These are phyloP conservation scores for Kobus ellipsiprymnus DNA, from an alignment of 2,113 vertebrate genomes.

Conservation along the genomic window DNA sequence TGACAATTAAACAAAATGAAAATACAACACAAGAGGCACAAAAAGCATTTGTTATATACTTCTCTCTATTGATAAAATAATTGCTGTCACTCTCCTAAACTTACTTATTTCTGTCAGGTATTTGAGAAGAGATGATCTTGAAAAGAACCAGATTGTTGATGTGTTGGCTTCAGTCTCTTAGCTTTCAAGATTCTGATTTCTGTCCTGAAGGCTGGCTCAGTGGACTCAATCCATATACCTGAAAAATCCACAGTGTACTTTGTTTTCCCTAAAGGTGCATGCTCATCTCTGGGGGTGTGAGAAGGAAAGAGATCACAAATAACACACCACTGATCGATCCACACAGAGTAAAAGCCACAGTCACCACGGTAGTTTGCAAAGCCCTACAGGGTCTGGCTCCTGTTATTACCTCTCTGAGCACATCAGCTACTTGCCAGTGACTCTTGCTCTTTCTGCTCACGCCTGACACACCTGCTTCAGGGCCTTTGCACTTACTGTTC, in stretches of 20 bases:
- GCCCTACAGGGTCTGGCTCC: neutral
- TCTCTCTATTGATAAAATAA: neutral
- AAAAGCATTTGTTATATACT: neutral
- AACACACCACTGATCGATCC: neutral
- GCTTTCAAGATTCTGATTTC: neutral
- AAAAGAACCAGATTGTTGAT: neutral
- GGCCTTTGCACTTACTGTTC: neutral
- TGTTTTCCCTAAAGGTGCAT: neutral
- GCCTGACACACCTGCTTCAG: neutral
- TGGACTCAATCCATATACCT: too few relatives aligned
- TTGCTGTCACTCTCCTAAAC: neutral
- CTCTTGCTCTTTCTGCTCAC: neutral
- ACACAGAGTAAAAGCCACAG: neutral
- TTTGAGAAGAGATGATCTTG: neutral
- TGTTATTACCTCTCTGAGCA: neutral
- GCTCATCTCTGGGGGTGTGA: neutral
- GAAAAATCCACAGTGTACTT: neutral
- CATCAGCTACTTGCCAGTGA: neutral
- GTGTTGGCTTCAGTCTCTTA: neutral
- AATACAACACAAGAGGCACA: neutral
- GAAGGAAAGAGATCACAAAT: neutral
- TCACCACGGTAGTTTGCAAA: neutral
- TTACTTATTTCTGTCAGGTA: neutral
- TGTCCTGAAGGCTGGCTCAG: neutral
- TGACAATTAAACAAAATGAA: neutral